Percentiles rank a stretch among this genome's conserved stretches.
Evolutionary conservation across 2,888 invertebrate species (phyloP).

Genomic region (Caradrina kadenii): DNA sequence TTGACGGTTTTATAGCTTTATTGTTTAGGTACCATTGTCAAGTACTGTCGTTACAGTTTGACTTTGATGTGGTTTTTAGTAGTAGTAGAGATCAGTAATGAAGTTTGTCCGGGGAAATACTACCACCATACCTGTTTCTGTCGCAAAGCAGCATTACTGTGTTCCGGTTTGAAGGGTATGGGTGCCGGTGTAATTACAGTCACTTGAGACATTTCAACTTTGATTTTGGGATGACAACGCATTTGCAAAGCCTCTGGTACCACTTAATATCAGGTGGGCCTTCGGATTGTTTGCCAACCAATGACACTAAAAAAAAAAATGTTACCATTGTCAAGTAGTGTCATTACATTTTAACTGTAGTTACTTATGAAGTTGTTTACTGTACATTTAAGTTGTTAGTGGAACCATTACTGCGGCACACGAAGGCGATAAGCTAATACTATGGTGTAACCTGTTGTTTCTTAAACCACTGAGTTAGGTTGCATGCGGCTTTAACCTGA

Average conservation of each 20-base stretch:
- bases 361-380: conserved; percentile 25
- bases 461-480: conserved; percentile 24
- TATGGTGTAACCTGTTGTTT: conserved; percentile 39
- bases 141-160: too few relatives aligned
- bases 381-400: conserved; percentile 43
- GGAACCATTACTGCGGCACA: conserved; percentile 45
- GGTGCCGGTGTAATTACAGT: too few relatives aligned
- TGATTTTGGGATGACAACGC: too few relatives aligned
- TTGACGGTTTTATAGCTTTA: conserved; percentile 7
- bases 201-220: too few relatives aligned
- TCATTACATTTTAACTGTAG: conserved; percentile 23
- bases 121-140: too few relatives aligned
- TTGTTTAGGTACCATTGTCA: background rate
- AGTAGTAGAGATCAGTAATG: too few relatives aligned
- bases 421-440: conserved; percentile 47
- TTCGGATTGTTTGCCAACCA: too few relatives aligned
- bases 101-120: too few relatives aligned
- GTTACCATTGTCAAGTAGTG: conserved; percentile 5
- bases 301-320: too few relatives aligned
- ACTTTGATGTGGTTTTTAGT: conserved; percentile 24
- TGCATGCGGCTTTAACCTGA: conserved; percentile 26
- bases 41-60: conserved; percentile 26
- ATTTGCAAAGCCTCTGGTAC: too few relatives aligned
- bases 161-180: too few relatives aligned
- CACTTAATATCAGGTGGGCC: too few relatives aligned